These are phyloP conservation scores for Brachypteracias leptosomus DNA, from an alignment of 2,113 vertebrate species.

Conservation along the genomic window DNA sequence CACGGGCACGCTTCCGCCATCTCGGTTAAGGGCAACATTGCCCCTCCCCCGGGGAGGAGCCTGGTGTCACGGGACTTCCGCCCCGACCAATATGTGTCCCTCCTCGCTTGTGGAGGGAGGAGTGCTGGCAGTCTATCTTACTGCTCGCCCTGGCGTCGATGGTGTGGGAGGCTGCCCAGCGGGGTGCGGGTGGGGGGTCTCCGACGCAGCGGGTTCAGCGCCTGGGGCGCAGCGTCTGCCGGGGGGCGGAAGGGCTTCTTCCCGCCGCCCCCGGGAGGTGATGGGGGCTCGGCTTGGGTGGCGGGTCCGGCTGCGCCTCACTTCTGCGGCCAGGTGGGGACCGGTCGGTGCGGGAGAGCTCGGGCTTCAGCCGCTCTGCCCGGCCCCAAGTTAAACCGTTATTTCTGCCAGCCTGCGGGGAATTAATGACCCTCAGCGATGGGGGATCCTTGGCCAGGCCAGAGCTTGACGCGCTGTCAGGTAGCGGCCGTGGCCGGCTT, in stretches of 20 bases:
- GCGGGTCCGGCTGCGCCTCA: no score
- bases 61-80: background rate
- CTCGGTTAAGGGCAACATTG: background rate
- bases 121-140: no score
- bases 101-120: no score
- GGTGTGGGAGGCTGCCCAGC: no score
- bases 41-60: background rate
- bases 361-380: no score
- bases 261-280: background rate
- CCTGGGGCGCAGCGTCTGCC: slow-evolving; percentile 76
- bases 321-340: background rate
- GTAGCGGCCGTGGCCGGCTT: accelerated
- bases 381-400: no score
- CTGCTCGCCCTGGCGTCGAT: background rate
- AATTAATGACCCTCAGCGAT: accelerated
- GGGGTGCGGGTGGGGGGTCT: slow-evolving; percentile 74
- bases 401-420: accelerated
- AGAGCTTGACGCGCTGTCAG: background rate
- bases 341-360: no score
- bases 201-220: slow-evolving; percentile 70
- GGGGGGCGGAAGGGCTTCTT: background rate
- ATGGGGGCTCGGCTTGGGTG: background rate
- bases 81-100: background rate
- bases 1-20: accelerated
- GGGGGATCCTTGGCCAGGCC: no score